Conservation (phyloP, 2,797 vertebrate species). For the Knipowitschia caucasica region DNA sequence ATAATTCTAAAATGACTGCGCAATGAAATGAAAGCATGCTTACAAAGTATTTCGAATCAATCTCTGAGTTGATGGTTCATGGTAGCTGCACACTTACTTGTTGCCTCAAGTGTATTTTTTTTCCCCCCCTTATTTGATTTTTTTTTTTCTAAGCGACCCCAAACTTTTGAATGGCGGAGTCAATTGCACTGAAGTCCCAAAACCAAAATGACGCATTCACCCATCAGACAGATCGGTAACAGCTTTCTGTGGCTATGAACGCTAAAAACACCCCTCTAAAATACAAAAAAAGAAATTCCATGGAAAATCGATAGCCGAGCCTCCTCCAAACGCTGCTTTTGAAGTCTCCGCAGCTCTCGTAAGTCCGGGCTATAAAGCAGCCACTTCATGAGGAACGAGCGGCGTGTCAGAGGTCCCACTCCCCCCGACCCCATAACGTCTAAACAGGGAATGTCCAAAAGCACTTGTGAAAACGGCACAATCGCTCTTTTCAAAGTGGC, state of each 20-base stretch:
- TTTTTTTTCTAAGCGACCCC: no score
- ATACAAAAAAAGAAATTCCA: neutral
- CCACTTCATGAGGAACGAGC: conserved; percentile 11
- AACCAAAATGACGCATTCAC: neutral
- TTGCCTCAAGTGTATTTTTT: no score
- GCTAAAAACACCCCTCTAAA: neutral
- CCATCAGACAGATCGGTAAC: neutral
- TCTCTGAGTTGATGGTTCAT: no score
- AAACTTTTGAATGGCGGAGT: no score
- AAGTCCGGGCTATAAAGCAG: conserved; percentile 19
- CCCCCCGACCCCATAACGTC: conserved; percentile 23
- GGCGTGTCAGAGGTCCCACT: conserved; percentile 26
- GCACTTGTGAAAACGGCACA: conserved; percentile 37
- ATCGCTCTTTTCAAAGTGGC: conserved; percentile 25
- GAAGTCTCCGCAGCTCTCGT: conserved; percentile 21
- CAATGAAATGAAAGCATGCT: no score
- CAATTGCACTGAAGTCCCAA: no score
- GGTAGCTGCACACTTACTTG: no score
- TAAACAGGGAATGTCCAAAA: conserved; percentile 41
- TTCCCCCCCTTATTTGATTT: no score
- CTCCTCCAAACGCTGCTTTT: conserved; percentile 12
- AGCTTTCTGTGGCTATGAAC: neutral
- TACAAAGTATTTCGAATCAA: no score
- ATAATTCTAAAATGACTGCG: no score
- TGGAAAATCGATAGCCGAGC: neutral